Percentiles rank a stretch among this genome's conserved stretches.
Conservation (phyloP, 2,113 vertebrate genomes). For the Psittacula cyanocephala region DNA sequence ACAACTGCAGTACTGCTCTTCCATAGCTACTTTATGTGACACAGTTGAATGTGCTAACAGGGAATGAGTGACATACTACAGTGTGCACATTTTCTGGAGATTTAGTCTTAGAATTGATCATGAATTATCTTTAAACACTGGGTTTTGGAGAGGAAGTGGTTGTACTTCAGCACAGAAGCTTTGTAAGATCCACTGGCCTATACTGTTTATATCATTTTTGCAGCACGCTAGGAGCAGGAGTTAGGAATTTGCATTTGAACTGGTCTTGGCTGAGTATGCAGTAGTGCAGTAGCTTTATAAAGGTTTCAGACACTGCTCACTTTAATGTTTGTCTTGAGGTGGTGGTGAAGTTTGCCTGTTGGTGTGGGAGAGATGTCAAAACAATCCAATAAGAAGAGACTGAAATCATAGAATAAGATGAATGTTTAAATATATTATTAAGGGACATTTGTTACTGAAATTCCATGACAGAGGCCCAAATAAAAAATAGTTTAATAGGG, state of each 20-base stretch:
- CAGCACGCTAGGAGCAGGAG: not conserved
- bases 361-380: not conserved
- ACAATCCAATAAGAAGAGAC: not conserved
- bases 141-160: not conserved
- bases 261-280: not conserved
- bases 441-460: conserved; percentile 14
- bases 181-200: rapidly evolving
- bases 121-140: not conserved
- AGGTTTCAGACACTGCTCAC: not conserved
- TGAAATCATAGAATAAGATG: conserved; percentile 1
- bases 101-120: not conserved
- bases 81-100: not conserved
- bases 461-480: not conserved
- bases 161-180: not conserved
- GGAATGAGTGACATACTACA: rapidly evolving
- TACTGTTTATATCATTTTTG: not conserved
- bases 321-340: not conserved
- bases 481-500: not conserved
- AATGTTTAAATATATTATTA: conserved; percentile 36
- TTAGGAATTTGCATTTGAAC: not conserved
- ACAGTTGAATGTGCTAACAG: rapidly evolving
- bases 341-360: not conserved
- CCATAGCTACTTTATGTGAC: rapidly evolving
- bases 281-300: not conserved
- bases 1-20: not conserved